A percentile compares a stretch with the other conserved stretches of the same genome.
phyloP scores from a whole-genome alignment of 2,888 invertebrate genomes.

The Ectemnius continuus region DNA sequence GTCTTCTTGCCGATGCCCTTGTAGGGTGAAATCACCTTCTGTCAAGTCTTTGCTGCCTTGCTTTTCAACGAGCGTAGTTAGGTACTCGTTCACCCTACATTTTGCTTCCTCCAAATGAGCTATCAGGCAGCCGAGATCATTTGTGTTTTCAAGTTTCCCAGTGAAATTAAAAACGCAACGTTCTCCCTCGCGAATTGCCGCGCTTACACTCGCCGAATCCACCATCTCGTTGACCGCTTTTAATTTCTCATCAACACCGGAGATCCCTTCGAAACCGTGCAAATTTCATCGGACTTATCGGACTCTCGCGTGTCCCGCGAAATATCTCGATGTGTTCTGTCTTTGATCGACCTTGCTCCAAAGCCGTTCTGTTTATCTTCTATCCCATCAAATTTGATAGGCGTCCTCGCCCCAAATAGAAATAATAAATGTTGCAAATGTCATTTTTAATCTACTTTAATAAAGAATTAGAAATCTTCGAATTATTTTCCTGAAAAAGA shows the following conservation, averaged over 20 bases:
- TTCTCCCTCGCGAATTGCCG: slow-evolving; percentile 50
- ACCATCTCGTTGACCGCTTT: slow-evolving; percentile 18
- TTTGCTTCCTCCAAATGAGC: slow-evolving; percentile 62
- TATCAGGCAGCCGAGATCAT: slow-evolving; percentile 58
- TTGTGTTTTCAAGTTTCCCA: slow-evolving; percentile 19
- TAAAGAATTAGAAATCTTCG: no score
- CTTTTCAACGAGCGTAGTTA: slow-evolving; percentile 66
- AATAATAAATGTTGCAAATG: no score
- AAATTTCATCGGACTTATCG: no score
- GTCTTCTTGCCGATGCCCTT: background rate
- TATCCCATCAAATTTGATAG: no score
- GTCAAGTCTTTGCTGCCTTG: slow-evolving; percentile 16
- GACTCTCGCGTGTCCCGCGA: no score
- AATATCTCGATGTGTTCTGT: no score
- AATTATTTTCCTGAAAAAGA: no score
- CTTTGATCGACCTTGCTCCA: no score
- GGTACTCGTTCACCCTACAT: slow-evolving; percentile 65
- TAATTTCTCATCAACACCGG: background rate
- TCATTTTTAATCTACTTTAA: no score
- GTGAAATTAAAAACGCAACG: slow-evolving; percentile 49
- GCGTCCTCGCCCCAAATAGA: no score
- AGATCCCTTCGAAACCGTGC: no score
- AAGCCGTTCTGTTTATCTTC: no score
- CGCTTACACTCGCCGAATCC: slow-evolving; percentile 36
- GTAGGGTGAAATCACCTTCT: slow-evolving; percentile 25